phyloP scores from a whole-genome alignment of 2,888 invertebrate species.

The Arctia plantaginis region DNA sequence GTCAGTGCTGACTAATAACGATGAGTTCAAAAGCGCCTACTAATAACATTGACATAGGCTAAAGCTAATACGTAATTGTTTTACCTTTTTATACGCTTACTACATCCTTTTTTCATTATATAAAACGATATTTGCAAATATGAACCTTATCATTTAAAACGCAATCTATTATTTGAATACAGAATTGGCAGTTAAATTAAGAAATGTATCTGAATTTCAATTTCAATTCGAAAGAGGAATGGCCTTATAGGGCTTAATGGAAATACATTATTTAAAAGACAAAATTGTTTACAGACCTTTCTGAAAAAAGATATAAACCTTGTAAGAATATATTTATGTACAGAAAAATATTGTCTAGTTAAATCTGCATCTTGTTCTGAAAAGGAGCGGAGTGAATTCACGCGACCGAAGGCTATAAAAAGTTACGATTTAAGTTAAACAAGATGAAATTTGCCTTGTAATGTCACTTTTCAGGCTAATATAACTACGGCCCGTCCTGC shows the following conservation, averaged over 20 bases:
- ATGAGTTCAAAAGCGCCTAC: background rate
- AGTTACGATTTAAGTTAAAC: constrained; percentile 71
- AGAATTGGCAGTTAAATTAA: constrained; percentile 34
- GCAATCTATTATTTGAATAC: constrained; percentile 2
- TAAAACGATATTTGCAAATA: background rate
- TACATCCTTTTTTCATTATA: background rate
- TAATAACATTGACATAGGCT: background rate
- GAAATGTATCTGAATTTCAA: constrained; percentile 52
- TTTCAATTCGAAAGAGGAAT: constrained; percentile 38
- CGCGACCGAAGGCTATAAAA: constrained; percentile 63
- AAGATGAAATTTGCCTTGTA: constrained; percentile 70
- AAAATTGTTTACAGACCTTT: constrained; percentile 19
- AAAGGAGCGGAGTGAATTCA: constrained; percentile 54
- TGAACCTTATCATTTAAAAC: background rate
- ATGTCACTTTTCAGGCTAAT: constrained; percentile 67
- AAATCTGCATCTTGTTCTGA: constrained; percentile 41
- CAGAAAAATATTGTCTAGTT: constrained; percentile 36
- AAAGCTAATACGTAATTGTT: background rate
- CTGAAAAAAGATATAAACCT: constrained; percentile 21
- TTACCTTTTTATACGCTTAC: background rate
- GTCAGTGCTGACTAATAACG: background rate
- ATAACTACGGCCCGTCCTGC: constrained; percentile 52
- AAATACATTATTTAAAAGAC: constrained; percentile 27
- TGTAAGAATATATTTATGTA: constrained; percentile 23
- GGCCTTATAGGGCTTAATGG: constrained; percentile 35